A percentile compares a stretch with the other conserved stretches of the same genome.
phyloP scores from a whole-genome alignment of 1,140 invertebrate genomes.

The Condylostylus longicornis region DNA sequence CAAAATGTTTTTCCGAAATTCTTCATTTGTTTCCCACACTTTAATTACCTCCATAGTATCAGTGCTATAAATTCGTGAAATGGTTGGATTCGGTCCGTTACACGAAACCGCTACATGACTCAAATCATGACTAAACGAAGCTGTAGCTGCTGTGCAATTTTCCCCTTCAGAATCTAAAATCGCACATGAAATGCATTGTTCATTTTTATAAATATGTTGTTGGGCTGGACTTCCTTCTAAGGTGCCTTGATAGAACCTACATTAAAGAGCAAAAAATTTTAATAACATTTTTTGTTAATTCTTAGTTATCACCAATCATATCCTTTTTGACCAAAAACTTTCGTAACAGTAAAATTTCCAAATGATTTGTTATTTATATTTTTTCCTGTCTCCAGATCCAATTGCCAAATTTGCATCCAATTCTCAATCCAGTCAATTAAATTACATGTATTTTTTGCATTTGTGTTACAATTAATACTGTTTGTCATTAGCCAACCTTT shows the following conservation, averaged over 20 bases:
- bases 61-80: neutral
- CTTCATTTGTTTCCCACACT: constrained; percentile 51
- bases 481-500: constrained; percentile 21
- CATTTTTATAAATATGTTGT: constrained; percentile 20
- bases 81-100: constrained; percentile 39
- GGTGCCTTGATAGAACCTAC: constrained; percentile 25
- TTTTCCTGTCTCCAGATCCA: constrained; percentile 18
- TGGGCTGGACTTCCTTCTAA: constrained; percentile 11
- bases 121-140: constrained; percentile 48
- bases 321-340: constrained; percentile 23
- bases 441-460: constrained; percentile 16
- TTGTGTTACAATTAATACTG: constrained; percentile 17
- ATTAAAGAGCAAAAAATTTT: neutral
- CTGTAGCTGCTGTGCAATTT: constrained; percentile 32
- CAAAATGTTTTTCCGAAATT: constrained; percentile 40
- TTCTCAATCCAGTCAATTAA: constrained; percentile 25
- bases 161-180: constrained; percentile 30
- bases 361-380: constrained; percentile 18
- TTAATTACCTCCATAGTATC: constrained; percentile 5
- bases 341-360: constrained; percentile 20
- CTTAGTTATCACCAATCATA: neutral
- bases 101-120: constrained; percentile 58
- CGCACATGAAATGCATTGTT: constrained; percentile 34
- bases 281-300: neutral
- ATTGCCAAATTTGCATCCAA: constrained; percentile 26